Evolutionary conservation across 2,113 vertebrate genomes (phyloP).

Genomic region (Chloropsis hardwickii): DNA sequence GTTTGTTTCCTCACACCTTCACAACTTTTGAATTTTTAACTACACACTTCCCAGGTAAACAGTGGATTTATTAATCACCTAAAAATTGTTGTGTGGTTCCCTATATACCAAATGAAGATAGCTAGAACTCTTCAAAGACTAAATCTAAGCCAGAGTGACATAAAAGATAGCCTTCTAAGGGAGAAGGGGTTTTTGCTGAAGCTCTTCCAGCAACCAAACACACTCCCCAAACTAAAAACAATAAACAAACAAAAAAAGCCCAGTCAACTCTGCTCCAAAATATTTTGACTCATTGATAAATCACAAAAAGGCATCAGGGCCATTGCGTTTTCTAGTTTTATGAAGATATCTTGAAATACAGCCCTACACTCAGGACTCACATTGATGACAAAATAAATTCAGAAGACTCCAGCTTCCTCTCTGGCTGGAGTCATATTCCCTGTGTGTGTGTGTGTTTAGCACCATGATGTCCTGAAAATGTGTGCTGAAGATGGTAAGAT

Average conservation of each 20-base stretch:
- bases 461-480: not conserved
- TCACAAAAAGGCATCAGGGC: not conserved
- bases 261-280: not conserved
- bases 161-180: not conserved
- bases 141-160: not conserved
- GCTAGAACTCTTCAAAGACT: not conserved
- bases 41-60: not conserved
- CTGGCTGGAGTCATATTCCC: not conserved
- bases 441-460: not conserved
- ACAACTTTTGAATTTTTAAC: not conserved
- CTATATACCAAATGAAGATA: accelerated
- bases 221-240: not conserved
- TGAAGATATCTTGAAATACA: not conserved
- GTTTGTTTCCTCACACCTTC: not conserved
- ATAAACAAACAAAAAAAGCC: not conserved
- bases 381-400: not conserved
- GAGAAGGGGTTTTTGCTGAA: not conserved
- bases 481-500: not conserved
- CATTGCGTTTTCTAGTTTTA: not conserved
- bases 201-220: not conserved
- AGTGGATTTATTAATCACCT: not conserved
- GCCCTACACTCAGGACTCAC: not conserved
- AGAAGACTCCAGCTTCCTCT: not conserved
- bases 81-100: not conserved
- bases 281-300: not conserved